phyloP scores from a whole-genome alignment of 1,140 invertebrate species.

The Atopsyche davidsoni region DNA sequence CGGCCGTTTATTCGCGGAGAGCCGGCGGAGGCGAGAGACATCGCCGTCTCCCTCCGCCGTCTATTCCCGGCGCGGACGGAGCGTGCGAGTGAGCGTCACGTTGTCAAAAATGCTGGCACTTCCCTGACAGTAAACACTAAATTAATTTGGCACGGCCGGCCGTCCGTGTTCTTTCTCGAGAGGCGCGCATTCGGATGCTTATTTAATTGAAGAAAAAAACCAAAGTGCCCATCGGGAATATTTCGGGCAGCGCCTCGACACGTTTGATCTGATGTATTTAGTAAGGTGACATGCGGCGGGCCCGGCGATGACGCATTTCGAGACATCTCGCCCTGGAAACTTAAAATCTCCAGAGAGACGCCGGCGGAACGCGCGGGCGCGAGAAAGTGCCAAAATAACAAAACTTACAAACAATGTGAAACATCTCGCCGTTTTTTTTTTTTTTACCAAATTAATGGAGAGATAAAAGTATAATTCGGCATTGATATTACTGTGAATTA shows the following conservation, averaged over 20 bases:
- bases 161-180: neutral
- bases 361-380: no score
- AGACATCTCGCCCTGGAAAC: neutral
- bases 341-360: no score
- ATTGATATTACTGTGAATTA: no score
- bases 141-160: conserved; percentile 28
- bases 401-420: no score
- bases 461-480: no score
- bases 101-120: conserved; percentile 31
- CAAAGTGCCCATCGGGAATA: conserved; percentile 10
- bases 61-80: conserved; percentile 18
- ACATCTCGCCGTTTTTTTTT: no score
- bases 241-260: conserved; percentile 3
- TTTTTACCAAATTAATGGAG: no score
- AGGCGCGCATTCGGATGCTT: neutral
- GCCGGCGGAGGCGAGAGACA: neutral
- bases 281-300: conserved; percentile 3
- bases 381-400: no score
- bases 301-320: conserved; percentile 11
- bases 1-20: conserved; percentile 15
- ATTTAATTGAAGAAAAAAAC: conserved; percentile 18
- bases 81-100: conserved; percentile 29
- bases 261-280: conserved; percentile 20
- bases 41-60: conserved; percentile 15
- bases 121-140: conserved; percentile 31